Base-by-base conservation (phyloP, 2,113 vertebrate species). In the Formicarius rufipectus region DNA sequence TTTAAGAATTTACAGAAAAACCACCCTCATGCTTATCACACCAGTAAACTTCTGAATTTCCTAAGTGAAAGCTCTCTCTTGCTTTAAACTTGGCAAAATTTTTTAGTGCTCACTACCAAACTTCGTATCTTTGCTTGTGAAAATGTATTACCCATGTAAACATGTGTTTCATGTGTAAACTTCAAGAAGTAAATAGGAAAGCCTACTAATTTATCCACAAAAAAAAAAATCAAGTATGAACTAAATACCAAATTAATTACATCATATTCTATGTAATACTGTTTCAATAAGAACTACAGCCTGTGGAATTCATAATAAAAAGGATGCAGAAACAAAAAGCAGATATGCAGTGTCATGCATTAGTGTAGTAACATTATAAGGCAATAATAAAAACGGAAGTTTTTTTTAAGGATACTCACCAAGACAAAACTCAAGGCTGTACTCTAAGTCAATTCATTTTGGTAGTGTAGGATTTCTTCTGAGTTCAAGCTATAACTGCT, bases 131-230 rank as follows among this genome's bases (percentile, higher is more conserved):
- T 93, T 56, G 59, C 37, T 62, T 87, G 50, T 91, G 92, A 96
- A 97, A 95, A 95, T 74, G n/a, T 90, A 90, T 93, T 90, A 96
- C 73, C 83, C 92, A 80, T 96, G 97, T 98, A 98, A 98, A 97
- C 97, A 96, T 83, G 86, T 96, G 76, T 53, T 71, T 92, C 94
- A 95, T 49, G 80, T 97, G 97, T 98, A 98, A 98, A 98, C 95
- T 96, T 97, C 90, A 97, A 95, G 76, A 86, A 84, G 80, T 77
- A 96, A 96, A 96, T 63, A 87, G 95, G 67, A 97, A 96, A 95
- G 37, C 50, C 84, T 89, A 90, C 56, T 64, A 96, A 91, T 76
- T 91, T 91, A 93, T 79, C 35, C 47, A 69, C 11, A 6, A 66
- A 21, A 56, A 60, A 45, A 50, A 97, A 97, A 79, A 62, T 90